A percentile compares a stretch with the other conserved stretches of the same genome.
Evolutionary conservation across 2,888 invertebrate genomes (phyloP).

Genomic region (Augiades crinisus): DNA sequence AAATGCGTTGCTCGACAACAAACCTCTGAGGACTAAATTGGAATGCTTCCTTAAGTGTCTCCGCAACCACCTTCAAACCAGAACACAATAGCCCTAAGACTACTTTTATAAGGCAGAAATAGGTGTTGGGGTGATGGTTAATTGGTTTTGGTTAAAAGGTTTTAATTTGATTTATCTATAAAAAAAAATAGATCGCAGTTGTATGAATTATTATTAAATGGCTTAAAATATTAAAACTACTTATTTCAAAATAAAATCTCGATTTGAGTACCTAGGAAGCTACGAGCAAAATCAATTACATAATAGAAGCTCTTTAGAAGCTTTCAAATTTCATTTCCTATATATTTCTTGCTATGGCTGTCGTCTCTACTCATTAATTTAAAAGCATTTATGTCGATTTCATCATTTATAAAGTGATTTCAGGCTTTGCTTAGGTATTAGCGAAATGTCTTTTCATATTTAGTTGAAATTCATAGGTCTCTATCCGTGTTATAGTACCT

Average conservation of each 20-base stretch:
- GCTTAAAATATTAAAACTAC: too few species aligned
- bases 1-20: background rate
- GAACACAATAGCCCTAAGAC: too few species aligned
- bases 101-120: too few species aligned
- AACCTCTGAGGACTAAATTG: background rate
- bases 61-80: too few species aligned
- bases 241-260: too few species aligned
- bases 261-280: background rate
- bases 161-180: too few species aligned
- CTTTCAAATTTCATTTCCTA: constrained; percentile 21
- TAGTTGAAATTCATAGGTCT: too few species aligned
- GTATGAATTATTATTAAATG: too few species aligned
- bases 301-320: constrained; percentile 1
- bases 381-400: constrained; percentile 13
- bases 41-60: background rate
- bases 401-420: constrained; percentile 11
- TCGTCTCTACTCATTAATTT: constrained; percentile 15
- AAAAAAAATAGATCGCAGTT: too few species aligned
- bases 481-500: too few species aligned
- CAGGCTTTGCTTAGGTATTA: background rate
- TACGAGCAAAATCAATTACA: constrained; percentile 7
- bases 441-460: background rate
- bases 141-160: too few species aligned
- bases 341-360: constrained; percentile 13
- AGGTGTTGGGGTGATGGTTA: too few species aligned